These are phyloP conservation scores for Lycaon pictus DNA, from an alignment of 2,113 vertebrate species.

Conservation along the genomic window DNA sequence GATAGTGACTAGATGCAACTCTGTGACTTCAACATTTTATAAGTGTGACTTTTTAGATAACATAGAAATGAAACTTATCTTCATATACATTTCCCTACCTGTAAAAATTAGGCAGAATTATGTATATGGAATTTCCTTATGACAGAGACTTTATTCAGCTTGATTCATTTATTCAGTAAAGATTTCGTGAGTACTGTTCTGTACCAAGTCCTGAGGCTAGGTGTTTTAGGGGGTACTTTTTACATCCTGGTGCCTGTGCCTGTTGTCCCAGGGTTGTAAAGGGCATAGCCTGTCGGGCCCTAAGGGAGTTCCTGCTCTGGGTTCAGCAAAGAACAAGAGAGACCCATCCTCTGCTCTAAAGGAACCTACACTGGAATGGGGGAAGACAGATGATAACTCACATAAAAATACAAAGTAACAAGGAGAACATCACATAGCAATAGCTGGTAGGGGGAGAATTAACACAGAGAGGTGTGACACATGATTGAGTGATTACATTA, in stretches of 20 bases:
- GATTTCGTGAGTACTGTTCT: background rate
- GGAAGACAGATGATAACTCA: background rate
- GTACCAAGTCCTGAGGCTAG: background rate
- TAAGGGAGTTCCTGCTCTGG: background rate
- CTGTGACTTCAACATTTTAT: background rate
- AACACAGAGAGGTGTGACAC: background rate
- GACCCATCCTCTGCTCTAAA: background rate
- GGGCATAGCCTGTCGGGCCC: background rate
- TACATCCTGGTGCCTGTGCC: background rate
- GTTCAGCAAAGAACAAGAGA: background rate
- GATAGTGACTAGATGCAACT: background rate
- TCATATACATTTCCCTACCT: background rate
- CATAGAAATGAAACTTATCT: slow-evolving; percentile 12
- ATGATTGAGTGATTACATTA: background rate
- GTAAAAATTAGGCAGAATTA: background rate
- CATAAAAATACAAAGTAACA: background rate
- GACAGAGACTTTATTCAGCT: background rate
- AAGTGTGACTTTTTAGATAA: background rate
- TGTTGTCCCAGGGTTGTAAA: background rate
- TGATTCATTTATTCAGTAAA: background rate
- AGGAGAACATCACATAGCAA: background rate
- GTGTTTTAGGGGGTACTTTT: background rate
- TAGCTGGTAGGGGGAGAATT: background rate
- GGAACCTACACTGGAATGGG: background rate
- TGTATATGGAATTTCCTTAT: background rate